Evolutionary conservation across 2,888 invertebrate genomes (phyloP).

Genomic region (Chromoteleia sp.): DNA sequence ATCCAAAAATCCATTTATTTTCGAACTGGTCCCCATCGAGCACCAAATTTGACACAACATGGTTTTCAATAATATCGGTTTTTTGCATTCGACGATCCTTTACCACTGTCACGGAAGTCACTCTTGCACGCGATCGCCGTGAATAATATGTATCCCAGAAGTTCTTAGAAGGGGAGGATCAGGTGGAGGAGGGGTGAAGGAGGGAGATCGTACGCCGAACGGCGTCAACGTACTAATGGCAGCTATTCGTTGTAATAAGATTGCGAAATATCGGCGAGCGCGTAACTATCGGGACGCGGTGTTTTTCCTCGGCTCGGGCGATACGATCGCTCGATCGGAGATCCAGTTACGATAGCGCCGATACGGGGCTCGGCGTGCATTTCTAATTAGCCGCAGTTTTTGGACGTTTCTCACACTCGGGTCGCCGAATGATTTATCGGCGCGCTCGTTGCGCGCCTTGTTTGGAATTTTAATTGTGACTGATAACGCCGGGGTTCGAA

Average conservation of each 20-base stretch:
- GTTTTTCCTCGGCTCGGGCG: slow-evolving; percentile 28
- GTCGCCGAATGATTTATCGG: slow-evolving; percentile 43
- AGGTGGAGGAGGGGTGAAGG: neutral
- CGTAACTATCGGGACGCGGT: slow-evolving; percentile 51
- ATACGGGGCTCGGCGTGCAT: slow-evolving; percentile 45
- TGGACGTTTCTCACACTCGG: slow-evolving; percentile 64
- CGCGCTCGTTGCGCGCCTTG: slow-evolving; percentile 18
- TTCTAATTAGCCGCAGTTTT: slow-evolving; percentile 59
- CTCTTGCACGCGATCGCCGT: slow-evolving; percentile 38
- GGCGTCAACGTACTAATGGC: slow-evolving; percentile 55
- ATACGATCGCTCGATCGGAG: slow-evolving; percentile 52
- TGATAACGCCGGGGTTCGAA: slow-evolving; percentile 32
- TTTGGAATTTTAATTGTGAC: slow-evolving; percentile 53
- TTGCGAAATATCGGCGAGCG: slow-evolving; percentile 56
- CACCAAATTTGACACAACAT: too few relatives aligned
- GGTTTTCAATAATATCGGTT: neutral
- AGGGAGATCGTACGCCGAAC: slow-evolving; percentile 25
- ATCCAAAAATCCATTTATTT: too few relatives aligned
- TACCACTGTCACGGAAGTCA: slow-evolving; percentile 53
- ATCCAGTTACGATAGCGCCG: slow-evolving; percentile 46
- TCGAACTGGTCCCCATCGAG: too few relatives aligned
- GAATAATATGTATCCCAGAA: slow-evolving; percentile 22
- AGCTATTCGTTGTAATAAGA: slow-evolving; percentile 58
- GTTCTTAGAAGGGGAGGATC: too few relatives aligned
- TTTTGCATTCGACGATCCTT: too few relatives aligned